Conservation (phyloP, 2,797 vertebrate species). For the Diplodus puntazzo region DNA sequence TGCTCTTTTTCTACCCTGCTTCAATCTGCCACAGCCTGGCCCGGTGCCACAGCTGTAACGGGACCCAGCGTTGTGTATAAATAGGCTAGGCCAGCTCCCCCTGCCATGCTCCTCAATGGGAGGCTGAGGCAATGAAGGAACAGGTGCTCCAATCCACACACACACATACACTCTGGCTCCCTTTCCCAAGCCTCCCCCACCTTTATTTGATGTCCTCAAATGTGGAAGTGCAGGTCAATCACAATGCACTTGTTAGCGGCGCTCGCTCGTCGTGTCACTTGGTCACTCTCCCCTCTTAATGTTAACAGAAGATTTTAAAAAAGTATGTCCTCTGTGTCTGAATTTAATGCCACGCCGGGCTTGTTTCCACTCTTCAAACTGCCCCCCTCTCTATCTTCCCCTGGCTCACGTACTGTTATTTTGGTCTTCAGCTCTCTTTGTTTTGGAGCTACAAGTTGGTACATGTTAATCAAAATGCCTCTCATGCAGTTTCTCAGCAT, state of each 20-base stretch:
- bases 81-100: slow-evolving; percentile 72
- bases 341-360: slow-evolving; percentile 8
- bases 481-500: slow-evolving; percentile 72
- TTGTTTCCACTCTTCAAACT: slow-evolving; percentile 33
- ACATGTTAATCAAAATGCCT: slow-evolving; percentile 80
- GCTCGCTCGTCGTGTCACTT: background rate
- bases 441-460: slow-evolving; percentile 75
- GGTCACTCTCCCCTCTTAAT: background rate
- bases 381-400: slow-evolving; percentile 26
- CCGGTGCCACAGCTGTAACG: slow-evolving; percentile 76
- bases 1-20: slow-evolving; percentile 73
- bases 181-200: background rate
- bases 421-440: slow-evolving; percentile 67
- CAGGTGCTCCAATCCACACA: slow-evolving; percentile 73
- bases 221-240: slow-evolving; percentile 17
- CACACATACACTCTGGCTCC: background rate
- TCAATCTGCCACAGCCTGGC: slow-evolving; percentile 77
- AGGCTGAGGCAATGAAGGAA: slow-evolving; percentile 73
- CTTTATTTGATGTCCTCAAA: slow-evolving; percentile 57
- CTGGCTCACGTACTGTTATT: slow-evolving; percentile 61
- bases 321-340: slow-evolving; percentile 9
- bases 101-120: slow-evolving; percentile 78
- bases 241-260: background rate
- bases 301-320: slow-evolving; percentile 11
- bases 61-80: slow-evolving; percentile 79